A percentile compares a stretch with the other conserved stretches of the same genome.
phyloP scores from a whole-genome alignment of 2,797 vertebrate species.

The Silurus lanzhouensis region DNA sequence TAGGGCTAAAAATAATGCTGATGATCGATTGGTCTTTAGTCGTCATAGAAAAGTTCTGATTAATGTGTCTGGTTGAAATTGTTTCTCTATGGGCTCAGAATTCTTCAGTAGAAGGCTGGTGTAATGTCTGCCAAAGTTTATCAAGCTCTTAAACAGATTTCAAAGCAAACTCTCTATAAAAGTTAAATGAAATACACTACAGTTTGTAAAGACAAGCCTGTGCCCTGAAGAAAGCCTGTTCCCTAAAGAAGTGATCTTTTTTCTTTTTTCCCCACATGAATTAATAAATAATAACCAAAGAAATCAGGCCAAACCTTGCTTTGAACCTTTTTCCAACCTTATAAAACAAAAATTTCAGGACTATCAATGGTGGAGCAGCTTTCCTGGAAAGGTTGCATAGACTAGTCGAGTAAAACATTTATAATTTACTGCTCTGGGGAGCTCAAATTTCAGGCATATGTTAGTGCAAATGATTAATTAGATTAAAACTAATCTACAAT shows the following conservation, averaged over 20 bases:
- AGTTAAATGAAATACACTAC: too few species aligned
- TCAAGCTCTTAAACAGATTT: background rate
- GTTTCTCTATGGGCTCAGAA: background rate
- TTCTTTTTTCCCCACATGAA: too few species aligned
- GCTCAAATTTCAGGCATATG: background rate
- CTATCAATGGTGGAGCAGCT: background rate
- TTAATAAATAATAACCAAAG: too few species aligned
- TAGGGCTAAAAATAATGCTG: background rate
- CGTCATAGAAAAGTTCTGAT: background rate
- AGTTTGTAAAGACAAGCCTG: too few species aligned
- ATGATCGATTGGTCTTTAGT: background rate
- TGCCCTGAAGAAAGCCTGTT: too few species aligned
- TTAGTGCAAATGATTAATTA: background rate
- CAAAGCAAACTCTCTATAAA: too few species aligned
- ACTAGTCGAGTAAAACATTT: background rate
- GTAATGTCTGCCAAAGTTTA: conserved; percentile 2
- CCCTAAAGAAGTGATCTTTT: too few species aligned
- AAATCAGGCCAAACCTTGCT: too few species aligned
- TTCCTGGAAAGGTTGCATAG: background rate
- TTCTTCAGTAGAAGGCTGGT: background rate
- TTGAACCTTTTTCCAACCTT: too few species aligned
- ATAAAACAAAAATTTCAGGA: background rate
- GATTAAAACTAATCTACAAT: background rate
- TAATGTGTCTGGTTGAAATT: background rate
- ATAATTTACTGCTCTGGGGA: background rate